Percentiles rank a stretch among this genome's conserved stretches.
These are phyloP conservation scores for Anastrepha obliqua DNA, from an alignment of 1,140 invertebrate genomes.

Conservation along the genomic window DNA sequence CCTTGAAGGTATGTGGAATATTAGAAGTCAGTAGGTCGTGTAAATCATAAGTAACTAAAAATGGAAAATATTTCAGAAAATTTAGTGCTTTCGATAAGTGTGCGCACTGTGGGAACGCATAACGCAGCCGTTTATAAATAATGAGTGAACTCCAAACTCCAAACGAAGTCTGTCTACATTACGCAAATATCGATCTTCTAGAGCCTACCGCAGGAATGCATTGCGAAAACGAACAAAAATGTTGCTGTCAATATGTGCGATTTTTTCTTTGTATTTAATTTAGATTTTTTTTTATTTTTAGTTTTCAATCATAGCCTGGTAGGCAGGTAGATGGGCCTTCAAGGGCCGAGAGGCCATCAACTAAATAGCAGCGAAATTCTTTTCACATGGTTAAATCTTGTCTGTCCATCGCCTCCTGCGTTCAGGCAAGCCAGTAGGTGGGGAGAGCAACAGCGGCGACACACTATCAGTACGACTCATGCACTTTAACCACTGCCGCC, in stretches of 20 bases:
- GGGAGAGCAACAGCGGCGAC: neutral
- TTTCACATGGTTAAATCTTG: constrained; percentile 6
- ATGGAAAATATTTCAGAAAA: no score
- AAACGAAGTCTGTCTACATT: neutral
- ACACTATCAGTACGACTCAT: neutral
- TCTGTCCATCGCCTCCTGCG: neutral
- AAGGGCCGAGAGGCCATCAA: neutral
- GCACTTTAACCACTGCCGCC: neutral
- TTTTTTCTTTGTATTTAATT: neutral
- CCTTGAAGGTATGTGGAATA: no score
- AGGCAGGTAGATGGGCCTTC: neutral
- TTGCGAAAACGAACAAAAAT: neutral
- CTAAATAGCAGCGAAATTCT: neutral
- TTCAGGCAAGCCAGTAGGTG: neutral
- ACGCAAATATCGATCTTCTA: neutral
- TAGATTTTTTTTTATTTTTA: no score
- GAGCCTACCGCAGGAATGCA: neutral
- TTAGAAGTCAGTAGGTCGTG: no score
- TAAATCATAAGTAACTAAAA: no score
- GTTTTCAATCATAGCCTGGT: neutral
- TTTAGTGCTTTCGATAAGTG: no score
- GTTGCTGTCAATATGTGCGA: neutral
- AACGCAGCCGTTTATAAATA: neutral
- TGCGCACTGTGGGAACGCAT: neutral
- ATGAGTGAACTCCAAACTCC: neutral